Percentiles rank a stretch among this genome's conserved stretches.
These are phyloP conservation scores for Spicauda simplicius DNA, from an alignment of 2,888 invertebrate genomes.

Conservation along the genomic window DNA sequence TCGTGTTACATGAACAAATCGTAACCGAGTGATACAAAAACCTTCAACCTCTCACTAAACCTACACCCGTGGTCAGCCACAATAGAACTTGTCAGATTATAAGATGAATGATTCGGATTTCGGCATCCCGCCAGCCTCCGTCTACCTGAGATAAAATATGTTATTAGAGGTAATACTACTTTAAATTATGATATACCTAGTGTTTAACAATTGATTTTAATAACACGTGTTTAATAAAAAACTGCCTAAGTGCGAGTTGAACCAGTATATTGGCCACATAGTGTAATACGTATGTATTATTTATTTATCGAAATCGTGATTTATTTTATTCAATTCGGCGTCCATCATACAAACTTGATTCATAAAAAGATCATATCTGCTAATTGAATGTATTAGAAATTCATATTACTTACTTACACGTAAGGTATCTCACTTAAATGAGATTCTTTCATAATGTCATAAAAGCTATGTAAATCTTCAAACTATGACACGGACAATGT, in stretches of 20 bases:
- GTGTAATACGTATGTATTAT: too few relatives aligned
- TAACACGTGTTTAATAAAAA: not conserved
- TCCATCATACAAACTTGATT: too few relatives aligned
- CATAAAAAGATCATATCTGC: too few relatives aligned
- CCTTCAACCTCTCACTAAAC: constrained; percentile 51
- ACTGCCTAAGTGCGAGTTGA: not conserved
- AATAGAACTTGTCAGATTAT: constrained; percentile 81
- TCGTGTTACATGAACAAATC: constrained; percentile 43
- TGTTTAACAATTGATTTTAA: constrained; percentile 25
- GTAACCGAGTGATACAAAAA: constrained; percentile 45
- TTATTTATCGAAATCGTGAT: too few relatives aligned
- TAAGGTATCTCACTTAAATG: too few relatives aligned
- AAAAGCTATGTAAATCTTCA: not conserved
- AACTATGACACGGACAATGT: not conserved
- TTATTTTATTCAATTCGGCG: too few relatives aligned
- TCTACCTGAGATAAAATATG: constrained; percentile 67
- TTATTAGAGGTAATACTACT: constrained; percentile 44
- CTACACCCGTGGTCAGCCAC: constrained; percentile 59
- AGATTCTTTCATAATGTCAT: too few relatives aligned
- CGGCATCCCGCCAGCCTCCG: constrained; percentile 59
- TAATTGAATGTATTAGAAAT: too few relatives aligned
- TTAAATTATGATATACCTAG: constrained; percentile 35
- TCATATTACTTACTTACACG: too few relatives aligned
- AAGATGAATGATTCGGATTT: constrained; percentile 82
- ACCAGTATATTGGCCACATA: not conserved